Base-by-base conservation (phyloP, 2,797 vertebrate genomes). In the Coilia nasus region DNA sequence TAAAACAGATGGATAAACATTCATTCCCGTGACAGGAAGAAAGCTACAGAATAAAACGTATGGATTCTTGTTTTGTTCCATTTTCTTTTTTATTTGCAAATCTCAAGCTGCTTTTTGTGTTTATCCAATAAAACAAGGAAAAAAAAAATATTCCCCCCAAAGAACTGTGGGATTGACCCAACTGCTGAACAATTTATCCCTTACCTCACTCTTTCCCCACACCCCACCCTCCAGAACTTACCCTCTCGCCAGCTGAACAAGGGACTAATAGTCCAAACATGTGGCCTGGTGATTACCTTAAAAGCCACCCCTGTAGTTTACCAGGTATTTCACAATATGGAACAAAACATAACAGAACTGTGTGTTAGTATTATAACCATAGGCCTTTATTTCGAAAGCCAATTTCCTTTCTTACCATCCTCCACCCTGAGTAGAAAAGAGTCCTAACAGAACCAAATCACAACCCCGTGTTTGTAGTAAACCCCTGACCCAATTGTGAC, bases 1-100 rank as follows among this genome's bases (percentile, higher is more conserved):
- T 95, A 94, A 95, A 96, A 96, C 94, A 94, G 94, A 95, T 96
- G 96, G 93, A 95, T 94, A 96, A 94, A 95, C 94, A 96, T 96
- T 96, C 95, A 89, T 96, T 95, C 95, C 95, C 93, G 14, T 95
- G 93, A 94, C 92, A 96, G 95, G 95, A 96, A 95, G 95, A 95
- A 44, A 94, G 93, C 95, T 94, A 95, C 94, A 94, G 93, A 95
- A 95, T 93, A 93, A 78, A 94, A 94, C 90, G 84, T 90, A 89
- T 94, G 93, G 92, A 94, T 93, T 92, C 86, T 82, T 88, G 91
- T 92, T 86, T 84, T 50, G 81, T 90, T 89, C 88, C 85, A 89
- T 92, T 89, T 91, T 86, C 93, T 88, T 83, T 89, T 91, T 91
- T 92, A 85, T 90, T 90, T 87, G 92, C 92, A 90, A 71, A 94